Base-by-base conservation (phyloP, 1,140 invertebrate genomes). In the Nomia melanderi region DNA sequence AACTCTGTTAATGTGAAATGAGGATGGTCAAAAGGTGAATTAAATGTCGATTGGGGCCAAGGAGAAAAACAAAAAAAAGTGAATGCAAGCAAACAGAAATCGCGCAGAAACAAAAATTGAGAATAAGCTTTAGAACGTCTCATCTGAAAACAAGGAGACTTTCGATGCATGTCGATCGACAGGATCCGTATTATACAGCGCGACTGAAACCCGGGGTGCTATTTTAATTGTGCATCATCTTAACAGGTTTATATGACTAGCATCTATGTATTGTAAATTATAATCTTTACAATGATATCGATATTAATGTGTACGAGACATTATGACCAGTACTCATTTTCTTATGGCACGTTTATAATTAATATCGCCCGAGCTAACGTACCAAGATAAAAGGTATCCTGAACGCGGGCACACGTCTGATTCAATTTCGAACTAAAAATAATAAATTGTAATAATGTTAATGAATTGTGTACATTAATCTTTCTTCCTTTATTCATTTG, bases 231-330 rank as follows among this genome's bases (percentile, higher is more conserved):
- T 86, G 88, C 88, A 90, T 91, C 83, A 86, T 89, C 83, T 88
- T 82, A 76, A 87, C 86, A 88, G 89, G 88, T 90, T 91, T 88
- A 89, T 91, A 91, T 86, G 79, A 86, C 81, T 91, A 90, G 87
- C 88, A 90, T 91, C 88, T 91, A 92, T 92, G 91, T 92, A 92
- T 89, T 90, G 91, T 92, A 92, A 91, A 91, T 90, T 88, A 91
- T 92, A 92, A 92, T 91, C 89, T 89, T 69, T 87, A 90, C 81
- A 88, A 86, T 88, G 90, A 86, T 88, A 91, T 86, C 86, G 86
- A 90, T 78, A 82, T 84, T 88, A 89, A 85, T 86, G 87, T 92
- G 90, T 92, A 91, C 88, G 91, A 91, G 90, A 90, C 84, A 90
- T 87, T 87, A 87, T 81, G 84, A 87, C 80, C 89, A 89, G 78